Evolutionary conservation across 2,888 invertebrate genomes (phyloP), one percentile per base, ranked within the genome.

Genomic region (Saturnia pavonia): DNA sequence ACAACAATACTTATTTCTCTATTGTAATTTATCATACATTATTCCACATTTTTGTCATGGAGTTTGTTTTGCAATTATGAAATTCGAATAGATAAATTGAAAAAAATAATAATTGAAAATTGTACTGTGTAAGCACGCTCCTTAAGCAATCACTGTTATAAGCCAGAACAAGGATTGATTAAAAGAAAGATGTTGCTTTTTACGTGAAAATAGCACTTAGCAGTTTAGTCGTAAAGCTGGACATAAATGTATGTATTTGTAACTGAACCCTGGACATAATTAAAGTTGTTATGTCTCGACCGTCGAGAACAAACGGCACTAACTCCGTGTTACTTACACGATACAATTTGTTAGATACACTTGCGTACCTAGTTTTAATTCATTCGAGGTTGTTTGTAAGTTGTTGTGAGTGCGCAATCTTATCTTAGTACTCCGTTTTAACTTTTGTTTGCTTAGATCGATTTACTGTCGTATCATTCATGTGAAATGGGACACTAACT

Each of bases 291-390:
- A 34, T 40, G 40, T 6, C 16, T n/a, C n/a, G n/a, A n/a, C n/a
- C n/a, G n/a, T 63, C 63, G 63, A 57, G 63, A 27, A 40, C 63
- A 63, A 63, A 63, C 16, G 25, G 34, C 48, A 19, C 45, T 68
- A 19, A 25, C 51, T 48, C 65, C 22, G 51, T 60, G 34, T 34
- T 70, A 65, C 70, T 72, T 70, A 7, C 1, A 67, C 54, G 9
- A 63, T 34, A 8, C 63, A 16, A 63, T 63, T 40, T 63, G 19
- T 27, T n/a, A n/a, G 63, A 34, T 57, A 57, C 63, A 63, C 63
- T 16, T 63, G 2, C 70, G 57, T 45, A 42, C 57, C n/a, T 45
- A n/a, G 48, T 42, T 69, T 66, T 63, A 65, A 51, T 27, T 67
- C 57, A 43, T 43, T 34, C 25, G 66, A n/a, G n/a, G n/a, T n/a